Evolutionary conservation across 2,113 vertebrate genomes (phyloP).

Genomic region (Athene cunicularia): DNA sequence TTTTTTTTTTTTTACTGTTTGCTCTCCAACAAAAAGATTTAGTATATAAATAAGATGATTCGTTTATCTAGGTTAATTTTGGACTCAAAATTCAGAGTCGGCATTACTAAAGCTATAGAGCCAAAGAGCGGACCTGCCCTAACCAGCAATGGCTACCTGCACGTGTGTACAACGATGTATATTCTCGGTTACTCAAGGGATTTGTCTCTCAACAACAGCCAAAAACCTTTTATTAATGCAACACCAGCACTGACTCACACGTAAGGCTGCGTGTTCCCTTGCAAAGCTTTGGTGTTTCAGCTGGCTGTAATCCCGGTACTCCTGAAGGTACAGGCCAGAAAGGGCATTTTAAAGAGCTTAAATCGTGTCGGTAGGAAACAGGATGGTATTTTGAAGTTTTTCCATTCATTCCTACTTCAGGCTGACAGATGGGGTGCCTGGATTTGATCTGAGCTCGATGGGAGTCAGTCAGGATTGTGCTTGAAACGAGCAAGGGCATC

Average conservation of each 20-base stretch:
- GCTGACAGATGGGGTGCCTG: neutral
- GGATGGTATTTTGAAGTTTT: neutral
- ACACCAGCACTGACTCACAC: neutral
- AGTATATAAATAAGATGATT: neutral
- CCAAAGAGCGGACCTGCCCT: neutral
- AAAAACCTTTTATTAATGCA: neutral
- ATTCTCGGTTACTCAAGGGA: neutral
- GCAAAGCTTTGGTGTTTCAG: neutral
- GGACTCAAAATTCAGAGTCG: neutral
- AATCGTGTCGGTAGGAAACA: rapidly evolving
- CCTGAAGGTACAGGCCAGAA: neutral
- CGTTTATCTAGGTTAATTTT: neutral
- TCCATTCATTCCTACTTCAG: rapidly evolving
- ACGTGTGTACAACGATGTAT: rapidly evolving
- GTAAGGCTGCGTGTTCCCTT: rapidly evolving
- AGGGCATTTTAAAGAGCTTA: neutral
- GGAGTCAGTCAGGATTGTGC: rapidly evolving
- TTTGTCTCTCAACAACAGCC: neutral
- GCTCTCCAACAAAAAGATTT: neutral
- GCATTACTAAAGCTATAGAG: neutral
- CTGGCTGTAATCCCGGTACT: neutral
- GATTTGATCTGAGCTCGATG: neutral
- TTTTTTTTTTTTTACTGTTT: neutral
- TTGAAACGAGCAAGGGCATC: neutral
- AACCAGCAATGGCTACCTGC: too few species aligned